These are phyloP conservation scores for Sitobion miscanthi DNA, from an alignment of 1,140 invertebrate species.

Conservation along the genomic window DNA sequence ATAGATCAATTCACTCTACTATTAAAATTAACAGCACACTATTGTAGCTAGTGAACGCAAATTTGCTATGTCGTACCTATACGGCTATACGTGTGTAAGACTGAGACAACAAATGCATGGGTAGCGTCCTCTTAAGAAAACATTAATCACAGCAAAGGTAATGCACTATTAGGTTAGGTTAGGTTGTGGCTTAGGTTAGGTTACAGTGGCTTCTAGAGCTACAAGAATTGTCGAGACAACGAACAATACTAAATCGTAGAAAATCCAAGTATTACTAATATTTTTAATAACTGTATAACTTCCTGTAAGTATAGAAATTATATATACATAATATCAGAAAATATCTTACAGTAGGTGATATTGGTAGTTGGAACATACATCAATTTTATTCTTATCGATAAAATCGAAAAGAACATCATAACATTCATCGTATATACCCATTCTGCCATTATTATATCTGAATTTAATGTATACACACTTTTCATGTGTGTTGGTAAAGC, in stretches of 20 bases:
- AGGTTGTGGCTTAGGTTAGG: too few relatives aligned
- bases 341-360: background rate
- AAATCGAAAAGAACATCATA: background rate
- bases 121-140: too few relatives aligned
- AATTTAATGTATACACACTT: background rate
- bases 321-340: background rate
- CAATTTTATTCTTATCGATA: background rate
- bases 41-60: too few relatives aligned
- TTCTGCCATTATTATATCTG: background rate
- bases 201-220: too few relatives aligned
- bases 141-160: too few relatives aligned
- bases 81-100: too few relatives aligned
- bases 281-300: background rate
- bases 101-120: too few relatives aligned
- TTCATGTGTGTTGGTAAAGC: background rate
- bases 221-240: background rate
- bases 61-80: too few relatives aligned
- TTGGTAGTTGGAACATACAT: background rate
- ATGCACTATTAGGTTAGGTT: too few relatives aligned
- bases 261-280: background rate
- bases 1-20: too few relatives aligned
- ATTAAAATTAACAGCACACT: too few relatives aligned
- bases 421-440: background rate
- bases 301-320: background rate
- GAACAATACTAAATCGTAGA: background rate